Conservation (phyloP, 2,797 vertebrate species). For the Acanthurus lineatus region DNA sequence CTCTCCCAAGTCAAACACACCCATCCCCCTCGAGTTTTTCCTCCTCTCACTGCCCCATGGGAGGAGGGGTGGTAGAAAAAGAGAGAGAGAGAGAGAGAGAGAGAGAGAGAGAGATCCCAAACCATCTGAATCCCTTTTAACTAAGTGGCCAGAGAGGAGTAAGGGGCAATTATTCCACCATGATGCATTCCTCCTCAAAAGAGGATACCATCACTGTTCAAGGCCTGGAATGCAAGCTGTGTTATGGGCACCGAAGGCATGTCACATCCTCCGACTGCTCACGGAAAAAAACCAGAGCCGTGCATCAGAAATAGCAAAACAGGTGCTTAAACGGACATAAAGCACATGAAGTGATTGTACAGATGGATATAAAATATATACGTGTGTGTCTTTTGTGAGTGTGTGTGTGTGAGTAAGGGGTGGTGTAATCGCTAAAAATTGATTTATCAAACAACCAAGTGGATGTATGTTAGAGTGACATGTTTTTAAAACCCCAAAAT, state of each 20-base stretch:
- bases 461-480: background rate
- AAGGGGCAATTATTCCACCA: conserved; percentile 84
- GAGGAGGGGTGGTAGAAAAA: conserved; percentile 78
- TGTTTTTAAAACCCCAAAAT: background rate
- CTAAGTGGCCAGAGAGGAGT: conserved; percentile 82
- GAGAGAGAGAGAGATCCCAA: conserved; percentile 75
- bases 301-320: conserved; percentile 45
- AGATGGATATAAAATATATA: too few relatives aligned
- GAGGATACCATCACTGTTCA: conserved; percentile 73
- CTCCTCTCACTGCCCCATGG: conserved; percentile 64
- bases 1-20: conserved; percentile 82
- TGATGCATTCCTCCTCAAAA: conserved; percentile 84
- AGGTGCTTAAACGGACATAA: conserved; percentile 50
- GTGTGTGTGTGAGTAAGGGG: too few relatives aligned
- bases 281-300: background rate
- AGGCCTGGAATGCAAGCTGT: conserved; percentile 73
- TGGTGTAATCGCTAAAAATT: too few relatives aligned
- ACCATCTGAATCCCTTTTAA: conserved; percentile 87
- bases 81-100: conserved; percentile 36
- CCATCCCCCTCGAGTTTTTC: conserved; percentile 75
- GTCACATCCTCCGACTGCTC: conserved; percentile 24
- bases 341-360: background rate
- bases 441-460: background rate
- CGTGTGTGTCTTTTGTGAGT: too few relatives aligned
- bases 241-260: conserved; percentile 58